A percentile compares a stretch with the other conserved stretches of the same genome.
These are phyloP conservation scores for Sebastiscus albofasciatus DNA, from an alignment of 2,797 vertebrate genomes.

Conservation along the genomic window DNA sequence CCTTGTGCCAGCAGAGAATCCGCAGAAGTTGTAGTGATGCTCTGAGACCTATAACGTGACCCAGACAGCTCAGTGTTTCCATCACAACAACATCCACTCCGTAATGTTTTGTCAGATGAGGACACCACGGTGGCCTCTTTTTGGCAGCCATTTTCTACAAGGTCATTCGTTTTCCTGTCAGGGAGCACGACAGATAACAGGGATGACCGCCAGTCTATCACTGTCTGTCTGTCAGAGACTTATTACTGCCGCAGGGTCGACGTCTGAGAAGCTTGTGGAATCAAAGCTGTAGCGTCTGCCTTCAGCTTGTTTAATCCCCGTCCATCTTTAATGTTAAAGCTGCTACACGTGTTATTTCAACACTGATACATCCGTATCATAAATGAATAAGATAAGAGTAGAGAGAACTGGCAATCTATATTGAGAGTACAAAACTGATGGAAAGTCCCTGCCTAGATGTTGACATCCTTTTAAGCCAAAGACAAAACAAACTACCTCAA, in stretches of 20 bases:
- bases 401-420: rapidly evolving
- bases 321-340: background rate
- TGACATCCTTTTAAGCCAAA: constrained; percentile 8
- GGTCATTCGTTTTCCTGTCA: constrained; percentile 39
- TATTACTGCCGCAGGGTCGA: background rate
- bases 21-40: background rate
- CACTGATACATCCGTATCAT: background rate
- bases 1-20: background rate
- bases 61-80: constrained; percentile 6
- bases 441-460: background rate
- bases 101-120: constrained; percentile 32
- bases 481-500: constrained; percentile 12
- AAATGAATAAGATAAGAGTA: background rate
- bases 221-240: background rate
- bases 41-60: background rate
- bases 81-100: constrained; percentile 39
- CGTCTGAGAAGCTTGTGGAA: background rate
- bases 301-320: background rate
- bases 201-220: constrained; percentile 3
- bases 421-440: background rate
- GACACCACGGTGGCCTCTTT: background rate
- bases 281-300: background rate
- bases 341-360: background rate
- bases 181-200: constrained; percentile 27
- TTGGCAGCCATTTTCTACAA: background rate